Conservation (phyloP, 2,113 vertebrate species). For the Lasiurus cinereus region DNA sequence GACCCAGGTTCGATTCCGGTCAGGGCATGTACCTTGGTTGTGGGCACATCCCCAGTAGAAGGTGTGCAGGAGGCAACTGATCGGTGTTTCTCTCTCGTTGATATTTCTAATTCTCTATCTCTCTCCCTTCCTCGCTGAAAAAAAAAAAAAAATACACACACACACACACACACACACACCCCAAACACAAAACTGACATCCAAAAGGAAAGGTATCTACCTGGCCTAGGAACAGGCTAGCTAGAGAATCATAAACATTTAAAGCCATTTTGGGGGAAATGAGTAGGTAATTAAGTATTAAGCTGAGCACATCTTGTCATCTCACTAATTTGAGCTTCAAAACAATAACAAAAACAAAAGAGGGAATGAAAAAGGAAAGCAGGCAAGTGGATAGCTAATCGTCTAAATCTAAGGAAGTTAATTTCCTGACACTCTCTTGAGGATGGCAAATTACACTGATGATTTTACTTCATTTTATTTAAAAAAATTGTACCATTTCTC, state of each 20-base stretch:
- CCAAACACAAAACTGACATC: slow-evolving; percentile 43
- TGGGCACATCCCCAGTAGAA: too few relatives aligned
- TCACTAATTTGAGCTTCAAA: slow-evolving; percentile 43
- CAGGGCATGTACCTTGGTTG: too few relatives aligned
- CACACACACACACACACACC: too few relatives aligned
- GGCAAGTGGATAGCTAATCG: neutral
- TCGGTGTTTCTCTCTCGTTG: too few relatives aligned
- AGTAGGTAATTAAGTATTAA: neutral
- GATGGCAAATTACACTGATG: slow-evolving; percentile 45
- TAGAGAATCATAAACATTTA: slow-evolving; percentile 31
- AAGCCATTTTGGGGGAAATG: neutral
- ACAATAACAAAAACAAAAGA: neutral
- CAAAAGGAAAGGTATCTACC: slow-evolving; percentile 20
- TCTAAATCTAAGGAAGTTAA: slow-evolving; percentile 59
- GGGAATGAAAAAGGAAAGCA: neutral
- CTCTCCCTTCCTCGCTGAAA: too few relatives aligned
- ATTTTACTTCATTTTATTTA: slow-evolving; percentile 58
- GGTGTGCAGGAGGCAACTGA: too few relatives aligned
- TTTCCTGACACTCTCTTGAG: slow-evolving; percentile 53
- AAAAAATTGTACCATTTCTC: slow-evolving; percentile 32
- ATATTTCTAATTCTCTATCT: too few relatives aligned
- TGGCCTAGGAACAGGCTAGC: neutral
- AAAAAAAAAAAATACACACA: too few relatives aligned
- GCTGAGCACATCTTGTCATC: neutral
- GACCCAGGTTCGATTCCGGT: too few relatives aligned